These are phyloP conservation scores for Diadema setosum DNA, from an alignment of 35 echinoderm and acorn worm genomes.

Conservation along the genomic window DNA sequence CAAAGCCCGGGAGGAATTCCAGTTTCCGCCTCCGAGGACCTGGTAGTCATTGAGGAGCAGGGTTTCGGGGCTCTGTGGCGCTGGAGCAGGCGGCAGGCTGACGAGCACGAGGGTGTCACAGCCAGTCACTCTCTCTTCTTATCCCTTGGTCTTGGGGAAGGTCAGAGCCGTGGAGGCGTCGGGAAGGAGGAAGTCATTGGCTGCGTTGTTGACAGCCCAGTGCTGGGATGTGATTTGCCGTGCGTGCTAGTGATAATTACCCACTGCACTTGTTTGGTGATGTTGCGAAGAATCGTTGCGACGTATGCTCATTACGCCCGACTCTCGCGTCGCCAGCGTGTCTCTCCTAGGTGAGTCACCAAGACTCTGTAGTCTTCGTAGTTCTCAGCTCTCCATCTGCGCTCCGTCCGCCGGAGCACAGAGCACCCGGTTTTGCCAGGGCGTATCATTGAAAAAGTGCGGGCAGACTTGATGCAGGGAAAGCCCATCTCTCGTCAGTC, in stretches of 20 bases:
- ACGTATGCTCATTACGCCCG: conserved; percentile 21
- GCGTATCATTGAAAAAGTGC: conserved; percentile 16
- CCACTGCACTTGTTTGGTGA: conserved; percentile 23
- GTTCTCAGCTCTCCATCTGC: not conserved
- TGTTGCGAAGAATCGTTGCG: conserved; percentile 23
- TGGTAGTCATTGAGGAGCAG: conserved; percentile 21
- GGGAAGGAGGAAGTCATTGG: conserved; percentile 21
- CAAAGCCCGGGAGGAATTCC: not conserved
- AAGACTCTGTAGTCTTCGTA: not conserved
- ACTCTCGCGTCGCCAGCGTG: conserved; percentile 14
- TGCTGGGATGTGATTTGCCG: conserved; percentile 9
- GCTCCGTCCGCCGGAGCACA: not conserved
- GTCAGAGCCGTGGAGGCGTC: conserved; percentile 5
- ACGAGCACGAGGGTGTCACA: not conserved
- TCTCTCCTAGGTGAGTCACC: conserved; percentile 18
- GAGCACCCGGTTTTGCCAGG: not conserved
- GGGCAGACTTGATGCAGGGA: not conserved
- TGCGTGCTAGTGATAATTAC: conserved; percentile 31
- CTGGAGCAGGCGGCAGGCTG: not conserved
- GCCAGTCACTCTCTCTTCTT: not conserved
- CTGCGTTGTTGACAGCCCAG: conserved; percentile 20
- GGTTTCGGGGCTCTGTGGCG: not conserved
- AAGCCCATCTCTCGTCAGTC: not conserved
- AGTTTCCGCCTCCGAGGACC: conserved; percentile 8
- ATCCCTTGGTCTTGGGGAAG: conserved; percentile 15